Percentiles rank a stretch among this genome's conserved stretches.
phyloP scores from a whole-genome alignment of 64 coral and sea anemone genomes.

The Cladopsammia gracilis region DNA sequence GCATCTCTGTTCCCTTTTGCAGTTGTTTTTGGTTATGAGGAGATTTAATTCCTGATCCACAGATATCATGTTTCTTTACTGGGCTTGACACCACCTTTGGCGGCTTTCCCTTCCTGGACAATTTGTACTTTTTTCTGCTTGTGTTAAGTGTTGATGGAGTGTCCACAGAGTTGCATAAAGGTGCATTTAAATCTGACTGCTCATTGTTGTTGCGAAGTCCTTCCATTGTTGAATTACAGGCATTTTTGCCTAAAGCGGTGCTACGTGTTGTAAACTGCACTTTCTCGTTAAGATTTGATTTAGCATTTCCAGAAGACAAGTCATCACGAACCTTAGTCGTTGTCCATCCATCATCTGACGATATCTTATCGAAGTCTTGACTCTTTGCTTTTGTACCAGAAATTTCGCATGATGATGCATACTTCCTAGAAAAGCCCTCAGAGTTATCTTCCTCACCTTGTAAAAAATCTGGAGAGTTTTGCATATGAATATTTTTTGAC shows the following conservation, averaged over 20 bases:
- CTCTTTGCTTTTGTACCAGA: neutral
- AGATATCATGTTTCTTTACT: neutral
- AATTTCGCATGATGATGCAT: neutral
- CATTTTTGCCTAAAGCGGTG: neutral
- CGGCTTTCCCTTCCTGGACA: conserved; percentile 9
- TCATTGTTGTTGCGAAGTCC: neutral
- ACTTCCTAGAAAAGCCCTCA: neutral
- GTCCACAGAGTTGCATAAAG: neutral
- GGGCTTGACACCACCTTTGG: conserved; percentile 13
- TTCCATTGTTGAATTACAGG: neutral
- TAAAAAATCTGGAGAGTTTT: neutral
- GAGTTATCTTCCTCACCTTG: neutral
- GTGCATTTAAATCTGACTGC: neutral
- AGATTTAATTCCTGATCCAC: neutral
- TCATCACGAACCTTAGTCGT: neutral
- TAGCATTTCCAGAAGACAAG: neutral
- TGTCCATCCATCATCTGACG: neutral
- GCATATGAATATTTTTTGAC: neutral
- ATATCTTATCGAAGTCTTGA: neutral
- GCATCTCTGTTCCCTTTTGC: neutral
- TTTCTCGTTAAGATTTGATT: neutral
- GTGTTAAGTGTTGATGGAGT: neutral
- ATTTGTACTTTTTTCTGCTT: conserved; percentile 32
- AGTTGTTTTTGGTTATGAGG: neutral
- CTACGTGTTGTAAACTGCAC: neutral